These are phyloP conservation scores for Drosophila tanythrix DNA, from an alignment of 2,888 invertebrate genomes.

Conservation along the genomic window DNA sequence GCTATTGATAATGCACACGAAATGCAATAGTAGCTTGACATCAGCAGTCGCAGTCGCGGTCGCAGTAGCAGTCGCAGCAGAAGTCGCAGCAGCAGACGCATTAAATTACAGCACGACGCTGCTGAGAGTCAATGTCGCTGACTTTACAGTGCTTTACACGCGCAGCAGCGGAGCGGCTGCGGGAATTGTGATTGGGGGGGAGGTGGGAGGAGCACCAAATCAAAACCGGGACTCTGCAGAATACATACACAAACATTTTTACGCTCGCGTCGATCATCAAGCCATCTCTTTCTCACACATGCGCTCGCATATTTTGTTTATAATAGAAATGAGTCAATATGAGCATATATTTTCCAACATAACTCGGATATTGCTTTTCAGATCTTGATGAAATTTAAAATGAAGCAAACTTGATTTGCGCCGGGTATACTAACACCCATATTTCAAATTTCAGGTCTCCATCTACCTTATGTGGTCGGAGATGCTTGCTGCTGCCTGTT, in stretches of 20 bases:
- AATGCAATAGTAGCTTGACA: constrained; percentile 22
- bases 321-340: neutral
- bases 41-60: neutral
- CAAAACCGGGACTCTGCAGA: neutral
- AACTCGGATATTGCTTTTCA: neutral
- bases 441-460: neutral
- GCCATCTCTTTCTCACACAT: neutral
- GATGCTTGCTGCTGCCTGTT: neutral
- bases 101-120: constrained; percentile 28
- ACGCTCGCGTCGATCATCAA: neutral
- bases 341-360: neutral
- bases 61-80: constrained; percentile 1
- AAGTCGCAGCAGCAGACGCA: constrained; percentile 17
- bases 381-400: neutral
- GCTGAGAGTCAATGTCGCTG: constrained; percentile 52
- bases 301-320: neutral
- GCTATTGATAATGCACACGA: constrained; percentile 41
- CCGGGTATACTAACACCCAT: neutral
- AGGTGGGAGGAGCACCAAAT: neutral
- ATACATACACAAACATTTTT: neutral
- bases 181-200: neutral
- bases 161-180: neutral
- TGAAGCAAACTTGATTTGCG: neutral
- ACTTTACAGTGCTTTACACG: constrained; percentile 28
- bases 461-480: neutral